These are phyloP conservation scores for Rhinopithecus roxellana DNA, from an alignment of 2,113 vertebrate genomes.

Conservation along the genomic window DNA sequence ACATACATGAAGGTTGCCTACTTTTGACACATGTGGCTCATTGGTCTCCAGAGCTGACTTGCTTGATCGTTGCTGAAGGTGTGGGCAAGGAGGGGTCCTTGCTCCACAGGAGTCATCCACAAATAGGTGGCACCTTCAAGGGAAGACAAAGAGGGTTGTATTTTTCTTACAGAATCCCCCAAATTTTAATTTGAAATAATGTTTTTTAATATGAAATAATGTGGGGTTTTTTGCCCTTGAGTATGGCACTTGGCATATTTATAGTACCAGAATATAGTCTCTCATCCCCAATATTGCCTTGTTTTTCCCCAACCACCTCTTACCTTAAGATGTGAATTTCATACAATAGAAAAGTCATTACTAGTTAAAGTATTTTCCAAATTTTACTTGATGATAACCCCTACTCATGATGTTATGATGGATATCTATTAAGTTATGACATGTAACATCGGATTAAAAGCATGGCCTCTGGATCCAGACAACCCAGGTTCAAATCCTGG, in stretches of 20 bases:
- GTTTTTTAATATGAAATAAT: not conserved
- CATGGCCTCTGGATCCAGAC: not conserved
- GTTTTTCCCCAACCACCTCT: not conserved
- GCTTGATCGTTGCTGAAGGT: not conserved
- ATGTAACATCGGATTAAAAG: not conserved
- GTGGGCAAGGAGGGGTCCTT: no score
- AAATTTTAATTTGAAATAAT: not conserved
- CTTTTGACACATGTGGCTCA: not conserved
- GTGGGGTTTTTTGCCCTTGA: not conserved
- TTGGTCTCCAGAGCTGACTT: not conserved
- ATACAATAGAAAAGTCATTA: not conserved
- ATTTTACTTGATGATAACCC: not conserved
- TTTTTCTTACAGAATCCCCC: not conserved
- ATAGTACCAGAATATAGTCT: not conserved
- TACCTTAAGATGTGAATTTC: not conserved
- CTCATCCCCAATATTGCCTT: not conserved
- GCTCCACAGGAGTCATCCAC: not conserved
- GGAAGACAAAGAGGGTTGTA: not conserved
- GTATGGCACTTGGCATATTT: not conserved
- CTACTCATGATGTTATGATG: not conserved
- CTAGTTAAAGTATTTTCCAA: not conserved
- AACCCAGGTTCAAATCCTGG: not conserved
- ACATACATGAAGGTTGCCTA: not conserved
- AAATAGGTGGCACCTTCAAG: not conserved
- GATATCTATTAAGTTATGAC: not conserved